Percentiles rank a stretch among this genome's conserved stretches.
Conservation (phyloP, 1,140 invertebrate species). For the Sminthurides bifidus region DNA sequence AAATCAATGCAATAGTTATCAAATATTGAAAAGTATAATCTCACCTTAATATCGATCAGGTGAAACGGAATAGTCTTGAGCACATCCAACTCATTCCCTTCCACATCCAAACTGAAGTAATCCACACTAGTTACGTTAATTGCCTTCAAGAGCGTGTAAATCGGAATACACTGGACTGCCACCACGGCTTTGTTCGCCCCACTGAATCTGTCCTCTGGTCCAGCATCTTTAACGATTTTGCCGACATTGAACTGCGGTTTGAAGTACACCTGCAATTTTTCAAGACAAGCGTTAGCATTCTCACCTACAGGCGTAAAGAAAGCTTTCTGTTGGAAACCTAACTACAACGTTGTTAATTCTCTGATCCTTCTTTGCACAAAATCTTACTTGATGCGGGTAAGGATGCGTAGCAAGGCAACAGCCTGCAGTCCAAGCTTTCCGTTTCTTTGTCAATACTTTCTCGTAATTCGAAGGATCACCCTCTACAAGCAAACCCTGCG, state of each 20-base stretch:
- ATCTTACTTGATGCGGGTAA: conserved; percentile 32
- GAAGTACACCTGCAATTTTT: conserved; percentile 34
- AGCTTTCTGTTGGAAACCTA: background rate
- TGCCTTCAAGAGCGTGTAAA: conserved; percentile 41
- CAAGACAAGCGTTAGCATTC: background rate
- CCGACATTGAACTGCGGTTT: conserved; percentile 37
- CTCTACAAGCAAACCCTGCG: conserved; percentile 36
- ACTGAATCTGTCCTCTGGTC: background rate
- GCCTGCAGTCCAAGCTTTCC: conserved; percentile 33
- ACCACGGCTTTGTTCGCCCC: conserved; percentile 9
- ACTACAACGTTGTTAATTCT: background rate
- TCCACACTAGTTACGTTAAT: conserved; percentile 32
- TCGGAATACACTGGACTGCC: conserved; percentile 43
- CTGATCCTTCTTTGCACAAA: background rate
- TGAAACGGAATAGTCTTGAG: conserved; percentile 45
- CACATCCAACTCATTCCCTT: conserved; percentile 44
- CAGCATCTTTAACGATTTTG: conserved; percentile 31
- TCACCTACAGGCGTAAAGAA: background rate
- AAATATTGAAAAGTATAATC: background rate
- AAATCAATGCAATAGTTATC: background rate
- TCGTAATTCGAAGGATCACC: conserved; percentile 36
- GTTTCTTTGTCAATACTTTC: conserved; percentile 27
- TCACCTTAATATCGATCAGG: conserved; percentile 23
- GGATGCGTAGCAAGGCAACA: conserved; percentile 33
- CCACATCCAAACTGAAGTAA: conserved; percentile 40